Conservation (phyloP, 2,113 vertebrate genomes). For the Cervus canadensis region DNA sequence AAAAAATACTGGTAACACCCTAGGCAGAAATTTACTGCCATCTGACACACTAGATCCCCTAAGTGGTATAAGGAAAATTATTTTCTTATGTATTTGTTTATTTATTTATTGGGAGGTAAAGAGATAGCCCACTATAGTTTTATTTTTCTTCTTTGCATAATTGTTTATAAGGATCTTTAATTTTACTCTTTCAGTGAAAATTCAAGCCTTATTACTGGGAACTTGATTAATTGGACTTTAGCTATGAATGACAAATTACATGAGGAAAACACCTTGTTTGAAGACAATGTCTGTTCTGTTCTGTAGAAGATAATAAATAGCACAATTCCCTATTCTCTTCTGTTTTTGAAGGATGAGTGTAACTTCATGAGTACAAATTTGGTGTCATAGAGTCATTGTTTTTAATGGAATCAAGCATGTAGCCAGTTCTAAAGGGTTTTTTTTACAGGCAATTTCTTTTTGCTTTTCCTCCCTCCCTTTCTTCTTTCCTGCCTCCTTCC, state of each 20-base stretch:
- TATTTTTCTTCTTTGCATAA: neutral
- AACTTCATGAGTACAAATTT: neutral
- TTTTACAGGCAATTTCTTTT: neutral
- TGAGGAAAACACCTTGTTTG: slow-evolving; percentile 11
- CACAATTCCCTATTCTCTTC: neutral
- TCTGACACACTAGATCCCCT: neutral
- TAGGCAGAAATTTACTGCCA: neutral
- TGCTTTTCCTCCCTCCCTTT: neutral
- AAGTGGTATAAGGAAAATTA: neutral
- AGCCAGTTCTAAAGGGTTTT: neutral
- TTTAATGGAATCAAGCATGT: neutral
- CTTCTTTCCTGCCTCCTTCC: neutral
- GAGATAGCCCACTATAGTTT: neutral
- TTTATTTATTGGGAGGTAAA: neutral
- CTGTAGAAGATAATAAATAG: slow-evolving; percentile 13
- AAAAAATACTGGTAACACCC: neutral
- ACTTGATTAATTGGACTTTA: slow-evolving; percentile 47
- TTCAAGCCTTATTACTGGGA: slow-evolving; percentile 27
- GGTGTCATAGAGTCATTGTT: neutral
- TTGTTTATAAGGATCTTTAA: slow-evolving; percentile 43
- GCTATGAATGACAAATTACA: slow-evolving; percentile 23
- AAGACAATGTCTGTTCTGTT: neutral
- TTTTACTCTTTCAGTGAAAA: slow-evolving; percentile 41
- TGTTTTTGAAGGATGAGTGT: neutral
- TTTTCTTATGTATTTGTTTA: neutral